Evolutionary conservation across 2,797 vertebrate genomes (phyloP).

Genomic region (Phataginus tricuspis): DNA sequence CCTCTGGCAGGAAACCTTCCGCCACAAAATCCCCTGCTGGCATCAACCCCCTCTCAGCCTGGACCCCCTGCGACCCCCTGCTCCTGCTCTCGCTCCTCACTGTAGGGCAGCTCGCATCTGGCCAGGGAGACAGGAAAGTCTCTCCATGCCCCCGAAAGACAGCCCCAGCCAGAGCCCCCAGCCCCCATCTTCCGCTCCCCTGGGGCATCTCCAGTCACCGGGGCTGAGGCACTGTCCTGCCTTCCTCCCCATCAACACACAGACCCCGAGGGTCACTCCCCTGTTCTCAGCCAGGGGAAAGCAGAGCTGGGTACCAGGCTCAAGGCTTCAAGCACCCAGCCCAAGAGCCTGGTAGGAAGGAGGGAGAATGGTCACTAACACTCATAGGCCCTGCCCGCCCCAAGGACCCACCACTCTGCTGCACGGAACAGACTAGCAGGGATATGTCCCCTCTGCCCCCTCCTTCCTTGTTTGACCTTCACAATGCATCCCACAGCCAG

Average conservation of each 20-base stretch:
- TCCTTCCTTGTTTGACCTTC: background rate
- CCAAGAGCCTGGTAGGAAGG: slow-evolving; percentile 83
- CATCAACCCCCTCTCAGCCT: background rate
- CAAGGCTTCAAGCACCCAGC: slow-evolving; percentile 91
- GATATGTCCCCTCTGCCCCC: background rate
- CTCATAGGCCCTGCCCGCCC: background rate
- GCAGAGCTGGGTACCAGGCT: slow-evolving; percentile 88
- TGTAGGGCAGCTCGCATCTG: background rate
- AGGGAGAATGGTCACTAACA: background rate
- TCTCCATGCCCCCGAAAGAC: background rate
- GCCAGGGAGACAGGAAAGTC: background rate
- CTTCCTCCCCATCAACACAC: background rate
- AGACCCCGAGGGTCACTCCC: background rate
- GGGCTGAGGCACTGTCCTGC: background rate
- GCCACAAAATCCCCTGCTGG: background rate
- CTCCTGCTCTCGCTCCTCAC: background rate
- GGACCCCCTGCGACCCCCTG: too few species aligned
- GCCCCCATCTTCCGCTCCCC: background rate
- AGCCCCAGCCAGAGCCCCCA: background rate
- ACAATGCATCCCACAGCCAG: background rate
- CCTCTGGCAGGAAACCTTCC: background rate
- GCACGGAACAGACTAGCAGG: background rate
- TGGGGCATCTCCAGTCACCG: too few species aligned
- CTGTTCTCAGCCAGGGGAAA: slow-evolving; percentile 73
- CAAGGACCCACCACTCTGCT: too few species aligned